Evolutionary conservation across 2,888 invertebrate genomes (phyloP).

Genomic region (Netelia fuscicornis): DNA sequence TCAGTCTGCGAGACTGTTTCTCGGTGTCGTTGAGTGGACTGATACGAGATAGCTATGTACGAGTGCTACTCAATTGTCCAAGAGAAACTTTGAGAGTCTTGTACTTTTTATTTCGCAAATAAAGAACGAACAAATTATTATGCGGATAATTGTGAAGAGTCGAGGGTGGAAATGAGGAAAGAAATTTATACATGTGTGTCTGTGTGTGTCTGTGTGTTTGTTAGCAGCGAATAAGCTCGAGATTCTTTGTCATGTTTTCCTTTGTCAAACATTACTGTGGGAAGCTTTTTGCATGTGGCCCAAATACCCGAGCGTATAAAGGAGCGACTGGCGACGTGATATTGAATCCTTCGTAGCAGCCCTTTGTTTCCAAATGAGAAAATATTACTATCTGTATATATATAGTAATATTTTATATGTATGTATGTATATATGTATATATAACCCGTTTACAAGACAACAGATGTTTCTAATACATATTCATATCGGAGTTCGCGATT

Average conservation of each 20-base stretch:
- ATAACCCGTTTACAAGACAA: slow-evolving; percentile 71
- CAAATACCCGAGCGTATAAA: slow-evolving; percentile 18
- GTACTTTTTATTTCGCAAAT: not conserved
- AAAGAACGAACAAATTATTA: not conserved
- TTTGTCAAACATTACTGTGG: slow-evolving; percentile 21
- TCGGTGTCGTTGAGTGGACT: not conserved
- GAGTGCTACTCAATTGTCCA: not conserved
- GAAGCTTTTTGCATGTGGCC: slow-evolving; percentile 32
- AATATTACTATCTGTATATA: not conserved
- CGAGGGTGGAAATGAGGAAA: slow-evolving; percentile 5
- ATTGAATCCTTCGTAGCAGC: slow-evolving; percentile 75
- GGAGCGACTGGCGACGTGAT: slow-evolving; percentile 61
- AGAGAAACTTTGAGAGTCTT: not conserved
- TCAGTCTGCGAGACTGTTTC: not conserved
- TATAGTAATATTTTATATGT: not conserved
- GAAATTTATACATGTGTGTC: not conserved
- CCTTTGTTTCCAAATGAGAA: slow-evolving; percentile 74
- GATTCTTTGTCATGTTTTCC: slow-evolving; percentile 29
- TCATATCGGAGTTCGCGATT: slow-evolving; percentile 72
- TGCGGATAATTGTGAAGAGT: slow-evolving; percentile 2
- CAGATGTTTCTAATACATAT: slow-evolving; percentile 81
- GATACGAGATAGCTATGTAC: not conserved
- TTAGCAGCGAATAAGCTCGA: not conserved
- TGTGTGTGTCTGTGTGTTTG: not conserved
- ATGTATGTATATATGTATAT: not conserved